Evolutionary conservation across 2,113 vertebrate genomes (phyloP).

Genomic region (Rhabdornis inornatus): DNA sequence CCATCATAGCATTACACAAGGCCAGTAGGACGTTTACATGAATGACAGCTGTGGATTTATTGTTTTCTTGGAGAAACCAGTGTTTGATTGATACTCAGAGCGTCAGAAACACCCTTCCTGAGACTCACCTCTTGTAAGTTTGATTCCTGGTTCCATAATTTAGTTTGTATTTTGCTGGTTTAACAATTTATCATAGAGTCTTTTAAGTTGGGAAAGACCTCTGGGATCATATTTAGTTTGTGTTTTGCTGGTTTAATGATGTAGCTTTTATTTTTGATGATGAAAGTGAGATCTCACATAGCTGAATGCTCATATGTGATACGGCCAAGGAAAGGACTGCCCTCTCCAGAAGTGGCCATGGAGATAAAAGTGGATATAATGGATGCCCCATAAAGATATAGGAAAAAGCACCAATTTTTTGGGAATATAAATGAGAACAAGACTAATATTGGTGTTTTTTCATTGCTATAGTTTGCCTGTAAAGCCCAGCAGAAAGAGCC

Average conservation of each 20-base stretch:
- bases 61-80: not conserved
- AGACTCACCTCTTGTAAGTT: accelerated
- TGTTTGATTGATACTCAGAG: not conserved
- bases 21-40: not conserved
- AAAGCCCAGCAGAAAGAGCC: not conserved
- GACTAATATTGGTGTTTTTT: not conserved
- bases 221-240: not conserved
- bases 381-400: too few species aligned
- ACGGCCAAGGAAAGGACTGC: not conserved
- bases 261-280: not conserved
- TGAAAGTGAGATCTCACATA: accelerated
- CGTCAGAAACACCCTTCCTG: accelerated
- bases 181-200: not conserved
- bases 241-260: not conserved
- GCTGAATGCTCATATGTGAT: accelerated
- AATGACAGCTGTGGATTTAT: not conserved
- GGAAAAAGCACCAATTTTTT: not conserved
- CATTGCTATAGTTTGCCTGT: not conserved
- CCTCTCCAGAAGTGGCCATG: not conserved
- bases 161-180: not conserved
- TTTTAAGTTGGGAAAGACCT: not conserved
- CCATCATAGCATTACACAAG: not conserved
- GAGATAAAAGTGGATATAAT: not conserved
- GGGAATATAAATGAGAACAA: not conserved
- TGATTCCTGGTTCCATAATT: not conserved